Evolutionary conservation across 2,113 vertebrate genomes (phyloP), one percentile per base, ranked within the genome.

Genomic region (Boulengeromyrus knoepffleri): DNA sequence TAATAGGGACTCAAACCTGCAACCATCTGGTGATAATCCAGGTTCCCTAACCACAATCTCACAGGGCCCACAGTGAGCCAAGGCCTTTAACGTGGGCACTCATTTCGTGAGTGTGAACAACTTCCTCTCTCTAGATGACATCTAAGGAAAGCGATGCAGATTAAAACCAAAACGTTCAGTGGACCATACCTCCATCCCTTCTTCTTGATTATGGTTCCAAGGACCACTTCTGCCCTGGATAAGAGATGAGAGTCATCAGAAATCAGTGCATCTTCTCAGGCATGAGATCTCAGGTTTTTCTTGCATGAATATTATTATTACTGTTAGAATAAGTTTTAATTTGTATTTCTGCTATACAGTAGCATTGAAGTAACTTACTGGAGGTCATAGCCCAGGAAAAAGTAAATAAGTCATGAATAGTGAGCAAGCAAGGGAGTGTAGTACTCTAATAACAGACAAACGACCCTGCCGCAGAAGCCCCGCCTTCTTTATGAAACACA

Each of bases 151-250:
- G 19, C 47, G 21, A 47, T 7, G 15, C 17, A 83, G n/a, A 66
- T 39, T 80, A 27, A 56, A 39, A 90, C 50, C 13, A 49, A 47
- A 31, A 49, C 80, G 9, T 42, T 80, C 36, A 80, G 36, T 39
- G 85, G 84, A n/a, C 50, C 88, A 8, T 97, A 99, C 98, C 98
- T 98, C 98, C 98, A 99, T 90, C 97, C 98, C 90, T 98, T 99
- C 95, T 98, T 99, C 96, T 99, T 99, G 90, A 99, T 97, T 92
- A 99, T 97, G 91, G 94, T 97, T 15, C 98, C 98, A 90, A 99
- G 92, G 6, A 99, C 96, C 49, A 96, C 94, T 92, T 98, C 97
- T 45, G 97, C 97, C 93, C 97, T 98, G 92, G 6, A 45, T 90
- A 47, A 87, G 45, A 89, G 15, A 74, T 8, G 36, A 50, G 53